Conservation (phyloP, 2,797 vertebrate genomes). For the Chaetodon trifasciatus region DNA sequence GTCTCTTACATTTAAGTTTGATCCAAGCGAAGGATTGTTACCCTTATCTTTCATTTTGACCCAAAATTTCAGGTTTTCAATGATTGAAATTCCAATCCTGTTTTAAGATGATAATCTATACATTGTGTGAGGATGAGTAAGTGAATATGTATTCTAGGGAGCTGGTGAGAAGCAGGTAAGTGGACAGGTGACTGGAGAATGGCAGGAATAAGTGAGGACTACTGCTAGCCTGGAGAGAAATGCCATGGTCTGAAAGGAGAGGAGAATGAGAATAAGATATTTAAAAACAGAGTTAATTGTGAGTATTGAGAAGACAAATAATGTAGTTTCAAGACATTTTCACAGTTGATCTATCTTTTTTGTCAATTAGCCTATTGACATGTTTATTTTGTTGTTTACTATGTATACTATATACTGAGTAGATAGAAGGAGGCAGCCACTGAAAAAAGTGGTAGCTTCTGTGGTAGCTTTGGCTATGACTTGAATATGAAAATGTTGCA, state of each 20-base stretch:
- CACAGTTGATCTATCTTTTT: not conserved
- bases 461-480: not conserved
- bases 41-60: not conserved
- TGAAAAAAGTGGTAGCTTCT: not conserved
- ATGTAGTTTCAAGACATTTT: not conserved
- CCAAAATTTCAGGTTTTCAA: not conserved
- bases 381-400: not conserved
- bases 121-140: not conserved
- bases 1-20: too few relatives aligned
- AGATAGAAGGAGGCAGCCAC: too few relatives aligned
- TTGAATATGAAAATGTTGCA: conserved; percentile 23
- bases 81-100: not conserved
- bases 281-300: not conserved
- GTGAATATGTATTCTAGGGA: not conserved
- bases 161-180: not conserved
- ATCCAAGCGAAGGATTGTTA: not conserved
- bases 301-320: not conserved
- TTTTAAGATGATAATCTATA: not conserved
- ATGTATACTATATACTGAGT: too few relatives aligned
- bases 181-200: not conserved
- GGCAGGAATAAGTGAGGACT: not conserved
- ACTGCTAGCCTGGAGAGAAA: not conserved
- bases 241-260: not conserved
- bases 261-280: not conserved
- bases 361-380: not conserved